These are phyloP conservation scores for Urocyon cinereoargenteus DNA, from an alignment of 2,797 vertebrate species.

Conservation along the genomic window DNA sequence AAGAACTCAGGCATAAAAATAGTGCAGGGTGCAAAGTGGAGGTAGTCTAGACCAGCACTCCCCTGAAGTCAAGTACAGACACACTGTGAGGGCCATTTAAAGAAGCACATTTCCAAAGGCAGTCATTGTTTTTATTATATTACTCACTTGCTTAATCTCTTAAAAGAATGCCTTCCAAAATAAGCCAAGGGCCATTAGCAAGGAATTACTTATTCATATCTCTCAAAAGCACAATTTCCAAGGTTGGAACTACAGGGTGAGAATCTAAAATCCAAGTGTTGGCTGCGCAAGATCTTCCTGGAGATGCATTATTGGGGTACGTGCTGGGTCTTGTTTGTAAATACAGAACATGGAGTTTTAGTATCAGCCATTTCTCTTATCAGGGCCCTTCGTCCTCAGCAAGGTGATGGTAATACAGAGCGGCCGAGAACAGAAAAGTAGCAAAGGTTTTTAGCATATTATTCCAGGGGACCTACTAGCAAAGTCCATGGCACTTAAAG, in stretches of 20 bases:
- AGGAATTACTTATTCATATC: constrained; percentile 1
- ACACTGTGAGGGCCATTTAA: background rate
- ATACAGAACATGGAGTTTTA: background rate
- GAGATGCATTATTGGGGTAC: background rate
- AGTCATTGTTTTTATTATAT: background rate
- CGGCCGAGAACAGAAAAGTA: background rate
- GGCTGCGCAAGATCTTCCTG: background rate
- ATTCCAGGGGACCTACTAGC: background rate
- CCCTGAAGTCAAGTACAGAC: background rate
- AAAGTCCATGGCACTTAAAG: background rate
- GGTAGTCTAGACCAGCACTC: background rate
- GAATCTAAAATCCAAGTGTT: background rate
- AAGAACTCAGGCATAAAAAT: background rate
- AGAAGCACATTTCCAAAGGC: background rate
- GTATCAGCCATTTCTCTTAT: background rate
- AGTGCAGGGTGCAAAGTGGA: background rate
- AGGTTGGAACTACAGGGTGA: background rate
- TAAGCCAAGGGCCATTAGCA: constrained; percentile 21
- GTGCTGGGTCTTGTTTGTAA: background rate
- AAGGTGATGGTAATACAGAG: background rate
- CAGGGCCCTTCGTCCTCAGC: background rate
- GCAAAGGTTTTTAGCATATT: background rate
- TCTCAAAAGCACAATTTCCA: background rate
- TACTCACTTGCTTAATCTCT: background rate
- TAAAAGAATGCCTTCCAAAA: background rate